Evolutionary conservation across 1,140 invertebrate species (phyloP).

Genomic region (Leptonema lineaticorne): DNA sequence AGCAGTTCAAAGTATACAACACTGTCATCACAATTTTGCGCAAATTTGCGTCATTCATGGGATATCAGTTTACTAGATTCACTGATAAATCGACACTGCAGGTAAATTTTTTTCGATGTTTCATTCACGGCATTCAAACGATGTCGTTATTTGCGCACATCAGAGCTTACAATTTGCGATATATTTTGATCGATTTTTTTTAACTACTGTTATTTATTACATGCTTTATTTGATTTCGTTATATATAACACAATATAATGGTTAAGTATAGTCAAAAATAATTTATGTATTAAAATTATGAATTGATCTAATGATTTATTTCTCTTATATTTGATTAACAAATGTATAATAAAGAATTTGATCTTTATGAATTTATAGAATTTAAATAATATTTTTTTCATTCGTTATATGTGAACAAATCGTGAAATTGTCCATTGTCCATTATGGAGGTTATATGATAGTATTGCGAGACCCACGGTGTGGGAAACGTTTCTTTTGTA

Average conservation of each 20-base stretch:
- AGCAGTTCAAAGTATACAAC: constrained; percentile 13
- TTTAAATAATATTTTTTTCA: not conserved
- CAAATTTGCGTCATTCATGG: constrained; percentile 22
- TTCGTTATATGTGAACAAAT: not conserved
- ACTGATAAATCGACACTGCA: constrained; percentile 27
- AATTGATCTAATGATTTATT: too few species aligned
- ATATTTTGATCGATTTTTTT: too few species aligned
- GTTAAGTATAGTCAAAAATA: too few species aligned
- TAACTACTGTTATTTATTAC: too few species aligned
- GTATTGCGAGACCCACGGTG: not conserved
- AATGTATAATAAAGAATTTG: too few species aligned
- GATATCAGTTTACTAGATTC: constrained; percentile 32
- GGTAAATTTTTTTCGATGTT: not conserved
- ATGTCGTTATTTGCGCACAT: too few species aligned
- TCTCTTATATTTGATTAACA: too few species aligned
- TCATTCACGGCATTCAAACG: not conserved
- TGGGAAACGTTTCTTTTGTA: constrained; percentile 31
- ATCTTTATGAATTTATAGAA: not conserved
- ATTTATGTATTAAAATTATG: too few species aligned
- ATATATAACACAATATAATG: too few species aligned
- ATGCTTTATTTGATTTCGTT: too few species aligned
- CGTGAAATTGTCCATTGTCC: not conserved
- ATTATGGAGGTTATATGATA: not conserved
- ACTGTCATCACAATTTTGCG: constrained; percentile 17
- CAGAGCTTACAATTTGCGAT: too few species aligned